Base-by-base conservation (phyloP, 2,113 vertebrate species). In the Malurus melanocephalus region DNA sequence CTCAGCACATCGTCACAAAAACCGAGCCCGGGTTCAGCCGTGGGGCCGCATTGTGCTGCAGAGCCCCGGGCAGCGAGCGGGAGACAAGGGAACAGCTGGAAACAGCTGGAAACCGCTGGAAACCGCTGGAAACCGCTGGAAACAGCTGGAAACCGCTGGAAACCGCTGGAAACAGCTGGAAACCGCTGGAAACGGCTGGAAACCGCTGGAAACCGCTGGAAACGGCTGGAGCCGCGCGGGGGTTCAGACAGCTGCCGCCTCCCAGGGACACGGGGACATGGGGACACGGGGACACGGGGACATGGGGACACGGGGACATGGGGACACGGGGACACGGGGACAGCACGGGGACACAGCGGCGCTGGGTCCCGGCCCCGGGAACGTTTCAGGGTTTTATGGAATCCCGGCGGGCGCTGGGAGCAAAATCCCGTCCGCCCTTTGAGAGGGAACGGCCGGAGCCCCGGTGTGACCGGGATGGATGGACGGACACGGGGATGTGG, bases 31-130 rank as follows among this genome's bases (percentile, higher is more conserved):
- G 79, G 82, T 93, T 94, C 90, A 89, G 61, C 55, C 27, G 56
- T 4, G 10, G 55, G 71, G 82, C 89, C 13, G 30, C 90, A 55
- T 82, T 82, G 92, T 87, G 90, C 87, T 69, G 75, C 55, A 12
- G 62, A 87, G 90, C 88, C 93, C 85, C 10, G 19, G 66, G 92
- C 59, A 91, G 22, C 32, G 67, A 59, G 40, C 27, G 24, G 85
- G 85, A 87, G 88, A 61, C 51, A 51, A 82, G 81, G 79, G 16
- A 76, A 60, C 59, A 67, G 87, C 87, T 10, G 86, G 91, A 65
- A 68, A 32, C 82, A 60, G 72, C 80, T 82, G 80, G 77, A 11
- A 85, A 27, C 60, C 60, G 80, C 88, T 6, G 86, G 91, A 61
- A 68, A 32, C 82, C 53, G 72, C 80, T 82, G 80, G 77, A 11